Conservation (phyloP, 2,888 invertebrate species). For the Idaea dimidiata region DNA sequence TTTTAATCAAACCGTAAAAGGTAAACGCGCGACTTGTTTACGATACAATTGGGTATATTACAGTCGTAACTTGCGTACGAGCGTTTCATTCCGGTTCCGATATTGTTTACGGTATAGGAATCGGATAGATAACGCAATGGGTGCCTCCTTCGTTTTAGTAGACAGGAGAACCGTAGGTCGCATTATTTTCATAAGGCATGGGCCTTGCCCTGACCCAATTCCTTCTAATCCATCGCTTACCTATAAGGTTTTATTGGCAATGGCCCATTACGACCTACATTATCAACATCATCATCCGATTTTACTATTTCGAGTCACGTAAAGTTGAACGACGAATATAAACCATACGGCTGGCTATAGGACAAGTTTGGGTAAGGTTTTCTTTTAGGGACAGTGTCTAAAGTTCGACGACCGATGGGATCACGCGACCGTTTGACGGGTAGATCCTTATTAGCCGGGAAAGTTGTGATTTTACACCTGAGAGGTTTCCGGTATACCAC, state of each 20-base stretch:
- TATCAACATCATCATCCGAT: constrained; percentile 81
- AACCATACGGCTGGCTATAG: constrained; percentile 62
- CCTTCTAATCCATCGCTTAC: constrained; percentile 79
- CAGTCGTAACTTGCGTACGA: constrained; percentile 31
- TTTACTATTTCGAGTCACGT: constrained; percentile 81
- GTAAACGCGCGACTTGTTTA: constrained; percentile 29
- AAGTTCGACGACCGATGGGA: constrained; percentile 41
- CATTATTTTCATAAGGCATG: constrained; percentile 71
- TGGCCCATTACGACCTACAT: constrained; percentile 79
- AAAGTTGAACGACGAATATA: constrained; percentile 75
- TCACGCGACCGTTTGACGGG: constrained; percentile 33
- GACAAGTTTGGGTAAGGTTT: constrained; percentile 37
- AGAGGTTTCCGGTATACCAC: constrained; percentile 20
- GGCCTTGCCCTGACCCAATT: constrained; percentile 76
- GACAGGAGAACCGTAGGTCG: constrained; percentile 49
- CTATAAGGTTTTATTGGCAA: constrained; percentile 80
- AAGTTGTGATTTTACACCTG: constrained; percentile 31
- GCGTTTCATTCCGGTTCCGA: constrained; percentile 33
- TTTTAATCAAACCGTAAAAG: constrained; percentile 28
- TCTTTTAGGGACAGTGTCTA: constrained; percentile 40
- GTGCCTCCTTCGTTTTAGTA: constrained; percentile 47
- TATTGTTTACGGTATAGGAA: constrained; percentile 43
- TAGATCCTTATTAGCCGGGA: constrained; percentile 32
- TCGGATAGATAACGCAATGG: constrained; percentile 52
- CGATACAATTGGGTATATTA: constrained; percentile 30